Evolutionary conservation across 1,140 invertebrate species (phyloP), one percentile per base, ranked within the genome.

Genomic region (Aphelenchoides besseyi): DNA sequence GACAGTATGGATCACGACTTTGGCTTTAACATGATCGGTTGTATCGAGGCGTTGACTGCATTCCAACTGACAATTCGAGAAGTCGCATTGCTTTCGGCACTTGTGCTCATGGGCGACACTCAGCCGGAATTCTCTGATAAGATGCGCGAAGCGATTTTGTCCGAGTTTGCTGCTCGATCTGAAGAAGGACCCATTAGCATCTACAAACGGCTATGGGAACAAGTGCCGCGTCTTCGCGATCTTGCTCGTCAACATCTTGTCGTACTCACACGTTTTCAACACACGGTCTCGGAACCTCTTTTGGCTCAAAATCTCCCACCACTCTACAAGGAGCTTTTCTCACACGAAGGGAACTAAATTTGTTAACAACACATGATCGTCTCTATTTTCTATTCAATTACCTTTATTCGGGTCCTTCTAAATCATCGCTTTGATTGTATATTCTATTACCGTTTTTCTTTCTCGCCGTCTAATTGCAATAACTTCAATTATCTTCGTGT

Each of bases 21-120:
- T 41, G 74, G 68, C 16, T 62, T 52, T 18, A 69, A 73, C 53
- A 35, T 74, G 53, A 23, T 78, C 79, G 37, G 61, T 18, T 36
- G 36, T 1, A 41, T 73, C 5, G 18, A 79, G 28, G 18, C 12
- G 29, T 62, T 76, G 28, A 72, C 76, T n/a, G 28, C 48, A 12
- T 79, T 76, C 55, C 55, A 70, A 32, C 32, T 76, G 26, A 79
- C 30, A 33, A 55, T 33, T 61, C 68, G 63, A 32, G 75, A 76
- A 62, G 66, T 72, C 9, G 75, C 75, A 2, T 63, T 76, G 3
- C 29, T 76, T 8, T 79, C 70, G 26, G 69, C 77, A 9, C 48
- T 54, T 67, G 64, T 79, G 26, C 62, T 76, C 16, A 16, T 76
- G 48, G 63, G 76, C 18, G 63, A 66, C 12, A 36, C 32, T 1